phyloP scores from a whole-genome alignment of 2,113 vertebrate genomes.

The Xiphophorus hellerii region DNA sequence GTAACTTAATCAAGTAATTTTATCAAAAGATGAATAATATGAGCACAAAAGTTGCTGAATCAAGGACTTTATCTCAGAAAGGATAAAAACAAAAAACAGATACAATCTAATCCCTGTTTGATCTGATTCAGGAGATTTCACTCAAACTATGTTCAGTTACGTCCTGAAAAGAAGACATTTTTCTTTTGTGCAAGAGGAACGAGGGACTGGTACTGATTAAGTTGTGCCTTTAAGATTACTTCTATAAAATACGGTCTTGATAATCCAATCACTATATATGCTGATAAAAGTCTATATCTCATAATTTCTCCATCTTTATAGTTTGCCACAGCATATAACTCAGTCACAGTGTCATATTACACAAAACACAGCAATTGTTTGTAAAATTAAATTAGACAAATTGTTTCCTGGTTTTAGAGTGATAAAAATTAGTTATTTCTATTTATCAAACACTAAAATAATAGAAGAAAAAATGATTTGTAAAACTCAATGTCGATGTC shows the following conservation, averaged over 20 bases:
- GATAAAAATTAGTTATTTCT: not conserved
- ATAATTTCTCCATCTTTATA: too few species aligned
- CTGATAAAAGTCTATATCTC: too few species aligned
- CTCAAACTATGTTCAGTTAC: not conserved
- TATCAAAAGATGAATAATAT: conserved; percentile 6
- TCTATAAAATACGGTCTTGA: too few species aligned
- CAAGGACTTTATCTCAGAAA: not conserved
- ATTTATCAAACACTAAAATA: not conserved
- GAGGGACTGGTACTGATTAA: too few species aligned
- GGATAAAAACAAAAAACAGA: not conserved
- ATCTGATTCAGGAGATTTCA: not conserved
- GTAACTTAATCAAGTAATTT: not conserved
- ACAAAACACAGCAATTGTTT: not conserved
- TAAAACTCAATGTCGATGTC: not conserved
- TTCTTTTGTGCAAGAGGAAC: too few species aligned
- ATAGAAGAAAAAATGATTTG: not conserved
- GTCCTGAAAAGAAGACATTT: not conserved
- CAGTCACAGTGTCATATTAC: too few species aligned
- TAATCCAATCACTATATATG: too few species aligned
- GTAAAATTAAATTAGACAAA: not conserved
- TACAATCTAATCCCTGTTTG: not conserved
- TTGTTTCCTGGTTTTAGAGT: not conserved
- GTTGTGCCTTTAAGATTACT: too few species aligned
- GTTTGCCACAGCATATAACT: too few species aligned
- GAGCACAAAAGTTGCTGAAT: not conserved